These are phyloP conservation scores for Lordiphosa andalusiaca DNA, from an alignment of 2,888 invertebrate species.

Conservation along the genomic window DNA sequence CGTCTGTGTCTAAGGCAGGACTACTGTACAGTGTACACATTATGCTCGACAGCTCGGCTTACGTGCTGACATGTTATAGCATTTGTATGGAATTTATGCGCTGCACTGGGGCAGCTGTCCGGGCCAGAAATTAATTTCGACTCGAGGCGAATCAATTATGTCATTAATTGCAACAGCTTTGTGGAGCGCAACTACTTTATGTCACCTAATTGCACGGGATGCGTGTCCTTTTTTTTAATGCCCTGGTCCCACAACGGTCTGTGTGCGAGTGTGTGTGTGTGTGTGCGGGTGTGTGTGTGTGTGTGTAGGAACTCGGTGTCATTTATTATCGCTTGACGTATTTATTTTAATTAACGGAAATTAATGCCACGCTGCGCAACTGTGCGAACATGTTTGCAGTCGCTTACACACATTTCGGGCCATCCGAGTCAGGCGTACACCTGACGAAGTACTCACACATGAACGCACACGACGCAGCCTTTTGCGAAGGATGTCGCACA, in stretches of 20 bases:
- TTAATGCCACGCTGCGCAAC: conserved; percentile 70
- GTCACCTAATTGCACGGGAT: conserved; percentile 49
- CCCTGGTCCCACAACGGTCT: neutral
- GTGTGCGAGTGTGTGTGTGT: neutral
- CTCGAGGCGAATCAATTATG: conserved; percentile 56
- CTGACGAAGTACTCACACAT: conserved; percentile 45
- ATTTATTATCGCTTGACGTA: conserved; percentile 74
- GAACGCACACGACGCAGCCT: conserved; percentile 49
- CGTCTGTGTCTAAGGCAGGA: conserved; percentile 34
- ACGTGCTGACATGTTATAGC: conserved; percentile 51
- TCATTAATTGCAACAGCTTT: conserved; percentile 38
- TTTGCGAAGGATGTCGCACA: conserved; percentile 42
- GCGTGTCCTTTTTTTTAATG: too few relatives aligned
- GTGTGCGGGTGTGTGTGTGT: conserved; percentile 2
- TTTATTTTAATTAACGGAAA: conserved; percentile 75
- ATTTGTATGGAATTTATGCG: conserved; percentile 61
- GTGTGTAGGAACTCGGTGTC: conserved; percentile 42
- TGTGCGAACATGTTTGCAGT: conserved; percentile 64
- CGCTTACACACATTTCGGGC: conserved; percentile 55
- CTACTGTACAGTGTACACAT: conserved; percentile 20
- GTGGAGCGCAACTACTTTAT: conserved; percentile 10
- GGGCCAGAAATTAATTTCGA: conserved; percentile 45
- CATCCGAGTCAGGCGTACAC: conserved; percentile 28
- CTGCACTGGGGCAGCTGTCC: conserved; percentile 32
- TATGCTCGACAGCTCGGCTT: conserved; percentile 49